Conservation (phyloP, 2,797 vertebrate species). For the Sebastes trivittatus region DNA sequence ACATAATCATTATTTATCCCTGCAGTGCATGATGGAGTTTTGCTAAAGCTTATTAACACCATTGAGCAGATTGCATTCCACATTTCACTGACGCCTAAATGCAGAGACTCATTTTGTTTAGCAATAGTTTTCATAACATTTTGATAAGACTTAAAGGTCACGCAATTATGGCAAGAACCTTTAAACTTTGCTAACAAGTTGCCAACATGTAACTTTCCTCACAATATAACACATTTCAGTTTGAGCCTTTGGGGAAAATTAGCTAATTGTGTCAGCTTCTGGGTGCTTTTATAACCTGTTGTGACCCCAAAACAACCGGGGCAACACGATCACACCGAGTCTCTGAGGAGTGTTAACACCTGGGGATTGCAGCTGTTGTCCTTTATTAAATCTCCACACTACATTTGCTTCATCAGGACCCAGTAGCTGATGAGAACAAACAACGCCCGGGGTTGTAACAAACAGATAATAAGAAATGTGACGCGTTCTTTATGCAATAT, state of each 20-base stretch:
- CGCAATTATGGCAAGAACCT: background rate
- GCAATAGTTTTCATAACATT: background rate
- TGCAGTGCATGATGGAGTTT: constrained; percentile 1
- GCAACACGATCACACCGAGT: background rate
- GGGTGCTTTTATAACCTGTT: constrained; percentile 1
- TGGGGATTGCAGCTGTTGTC: constrained; percentile 18
- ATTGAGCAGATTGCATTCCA: background rate
- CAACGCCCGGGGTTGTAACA: background rate
- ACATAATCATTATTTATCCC: background rate
- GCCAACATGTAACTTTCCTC: background rate
- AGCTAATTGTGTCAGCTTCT: background rate
- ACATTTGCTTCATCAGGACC: constrained; percentile 22
- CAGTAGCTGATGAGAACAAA: constrained; percentile 12
- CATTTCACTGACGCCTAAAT: constrained; percentile 1
- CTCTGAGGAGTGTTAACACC: background rate
- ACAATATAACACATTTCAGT: background rate
- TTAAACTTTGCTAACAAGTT: background rate
- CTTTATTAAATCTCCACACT: constrained; percentile 7
- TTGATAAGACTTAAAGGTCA: constrained; percentile 27
- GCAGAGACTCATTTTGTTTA: constrained; percentile 3
- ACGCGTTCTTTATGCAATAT: background rate
- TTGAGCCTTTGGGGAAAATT: background rate
- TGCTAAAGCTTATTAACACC: background rate
- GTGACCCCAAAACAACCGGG: background rate
- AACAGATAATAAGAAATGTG: background rate